Evolutionary conservation across 2,113 vertebrate species (phyloP).

Genomic region (Clarias macrocephalus): DNA sequence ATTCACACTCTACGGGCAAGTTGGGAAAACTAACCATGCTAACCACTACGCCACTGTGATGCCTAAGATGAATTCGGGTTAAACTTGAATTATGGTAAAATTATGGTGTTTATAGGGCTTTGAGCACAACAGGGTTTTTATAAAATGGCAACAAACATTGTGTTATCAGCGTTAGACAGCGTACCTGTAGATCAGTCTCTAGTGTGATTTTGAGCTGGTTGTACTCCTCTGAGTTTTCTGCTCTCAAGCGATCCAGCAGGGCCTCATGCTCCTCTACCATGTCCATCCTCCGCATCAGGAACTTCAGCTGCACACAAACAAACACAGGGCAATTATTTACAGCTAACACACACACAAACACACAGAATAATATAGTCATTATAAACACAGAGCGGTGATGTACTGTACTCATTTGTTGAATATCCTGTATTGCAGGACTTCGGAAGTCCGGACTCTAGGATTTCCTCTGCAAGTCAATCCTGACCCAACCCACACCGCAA

Average conservation of each 20-base stretch:
- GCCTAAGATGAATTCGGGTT: too few relatives aligned
- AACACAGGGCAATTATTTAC: too few relatives aligned
- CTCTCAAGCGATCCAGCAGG: constrained; percentile 65
- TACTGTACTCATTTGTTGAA: not conserved
- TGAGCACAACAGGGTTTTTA: not conserved
- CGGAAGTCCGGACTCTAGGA: too few relatives aligned
- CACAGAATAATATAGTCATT: not conserved
- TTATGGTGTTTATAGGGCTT: too few relatives aligned
- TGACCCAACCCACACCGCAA: too few relatives aligned
- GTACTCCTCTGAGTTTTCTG: constrained; percentile 70
- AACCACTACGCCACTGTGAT: too few relatives aligned
- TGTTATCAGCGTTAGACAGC: not conserved
- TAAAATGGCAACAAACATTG: not conserved
- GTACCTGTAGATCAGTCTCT: constrained; percentile 78
- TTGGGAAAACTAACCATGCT: too few relatives aligned
- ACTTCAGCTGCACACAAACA: constrained; percentile 68
- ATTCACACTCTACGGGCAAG: too few relatives aligned
- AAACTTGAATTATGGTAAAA: not conserved
- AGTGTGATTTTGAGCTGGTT: constrained; percentile 68
- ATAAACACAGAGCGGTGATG: not conserved
- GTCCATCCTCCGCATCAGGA: constrained; percentile 65
- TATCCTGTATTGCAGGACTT: too few relatives aligned
- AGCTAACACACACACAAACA: not conserved
- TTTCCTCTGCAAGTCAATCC: too few relatives aligned
- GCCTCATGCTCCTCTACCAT: constrained; percentile 74